Conservation (phyloP, 2,113 vertebrate species). For the Columbina picui region DNA sequence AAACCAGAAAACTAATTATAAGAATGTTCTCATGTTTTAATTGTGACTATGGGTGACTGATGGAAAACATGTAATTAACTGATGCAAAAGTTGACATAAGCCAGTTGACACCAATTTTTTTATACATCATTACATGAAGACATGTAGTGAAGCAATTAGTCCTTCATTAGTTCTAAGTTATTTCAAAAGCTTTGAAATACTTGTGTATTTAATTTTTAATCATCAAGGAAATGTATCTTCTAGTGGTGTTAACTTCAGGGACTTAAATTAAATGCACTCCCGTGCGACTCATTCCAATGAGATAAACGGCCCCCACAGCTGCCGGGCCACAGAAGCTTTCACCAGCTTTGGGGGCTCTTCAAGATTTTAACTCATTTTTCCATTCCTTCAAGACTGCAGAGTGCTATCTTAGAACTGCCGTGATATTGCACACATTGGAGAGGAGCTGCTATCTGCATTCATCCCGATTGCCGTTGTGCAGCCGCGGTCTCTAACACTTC, state of each 20-base stretch:
- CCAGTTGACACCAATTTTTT: conserved; percentile 67
- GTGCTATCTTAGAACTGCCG: not conserved
- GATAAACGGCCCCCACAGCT: not conserved
- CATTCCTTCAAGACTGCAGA: not conserved
- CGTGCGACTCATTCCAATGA: not conserved
- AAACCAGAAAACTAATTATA: conserved; percentile 74
- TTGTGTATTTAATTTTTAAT: conserved; percentile 76
- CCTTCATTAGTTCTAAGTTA: conserved; percentile 76
- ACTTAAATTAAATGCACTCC: conserved; percentile 42
- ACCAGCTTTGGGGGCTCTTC: not conserved
- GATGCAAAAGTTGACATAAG: conserved; percentile 75
- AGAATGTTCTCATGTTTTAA: conserved; percentile 75
- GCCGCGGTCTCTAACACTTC: not conserved
- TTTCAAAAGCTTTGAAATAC: conserved; percentile 76
- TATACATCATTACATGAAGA: conserved; percentile 73
- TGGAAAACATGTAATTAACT: conserved; percentile 78
- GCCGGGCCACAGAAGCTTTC: not conserved
- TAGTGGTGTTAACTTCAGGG: conserved; percentile 48
- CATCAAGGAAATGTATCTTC: conserved; percentile 70
- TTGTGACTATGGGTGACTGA: conserved; percentile 69
- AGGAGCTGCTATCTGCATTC: not conserved
- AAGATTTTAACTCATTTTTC: not conserved
- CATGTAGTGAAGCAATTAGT: conserved; percentile 77
- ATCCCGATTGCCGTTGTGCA: rapidly evolving
- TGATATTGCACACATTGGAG: not conserved